Percentiles rank a stretch among this genome's conserved stretches.
Conservation (phyloP, 2,888 invertebrate species). For the Acanthoscelides obtectus region DNA sequence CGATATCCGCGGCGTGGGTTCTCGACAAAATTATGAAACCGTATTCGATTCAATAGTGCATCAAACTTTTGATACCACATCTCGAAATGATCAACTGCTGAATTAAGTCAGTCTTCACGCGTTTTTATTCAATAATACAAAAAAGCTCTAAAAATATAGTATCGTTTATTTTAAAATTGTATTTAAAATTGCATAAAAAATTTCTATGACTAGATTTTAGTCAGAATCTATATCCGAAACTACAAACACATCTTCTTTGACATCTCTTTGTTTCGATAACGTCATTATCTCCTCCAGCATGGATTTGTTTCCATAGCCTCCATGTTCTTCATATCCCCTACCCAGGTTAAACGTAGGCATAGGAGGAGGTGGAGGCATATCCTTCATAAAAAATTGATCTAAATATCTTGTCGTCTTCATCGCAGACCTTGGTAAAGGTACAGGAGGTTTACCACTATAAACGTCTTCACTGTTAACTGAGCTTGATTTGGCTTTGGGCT, state of each 20-base stretch:
- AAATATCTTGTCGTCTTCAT: not conserved
- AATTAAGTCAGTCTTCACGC: too few species aligned
- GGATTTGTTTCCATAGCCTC: slow-evolving; percentile 5
- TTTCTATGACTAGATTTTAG: not conserved
- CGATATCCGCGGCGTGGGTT: too few species aligned
- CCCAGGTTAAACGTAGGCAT: slow-evolving; percentile 10
- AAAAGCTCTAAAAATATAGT: too few species aligned
- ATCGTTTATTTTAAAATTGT: too few species aligned
- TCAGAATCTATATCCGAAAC: not conserved
- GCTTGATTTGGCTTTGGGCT: not conserved
- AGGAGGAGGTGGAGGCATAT: slow-evolving; percentile 15
- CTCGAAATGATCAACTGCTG: too few species aligned
- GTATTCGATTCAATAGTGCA: too few species aligned
- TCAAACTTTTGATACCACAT: too few species aligned
- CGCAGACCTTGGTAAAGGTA: not conserved
- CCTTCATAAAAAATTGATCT: not conserved
- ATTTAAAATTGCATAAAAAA: too few species aligned
- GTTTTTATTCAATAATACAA: too few species aligned
- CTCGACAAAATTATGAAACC: too few species aligned
- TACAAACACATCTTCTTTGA: slow-evolving; percentile 26
- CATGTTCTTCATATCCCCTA: not conserved
- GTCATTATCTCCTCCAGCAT: slow-evolving; percentile 26
- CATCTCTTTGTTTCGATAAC: slow-evolving; percentile 24
- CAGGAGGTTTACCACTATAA: not conserved
- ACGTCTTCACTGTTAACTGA: not conserved